Evolutionary conservation across 2,113 vertebrate species (phyloP), one percentile per base, ranked within the genome.

Genomic region (Caretta caretta): DNA sequence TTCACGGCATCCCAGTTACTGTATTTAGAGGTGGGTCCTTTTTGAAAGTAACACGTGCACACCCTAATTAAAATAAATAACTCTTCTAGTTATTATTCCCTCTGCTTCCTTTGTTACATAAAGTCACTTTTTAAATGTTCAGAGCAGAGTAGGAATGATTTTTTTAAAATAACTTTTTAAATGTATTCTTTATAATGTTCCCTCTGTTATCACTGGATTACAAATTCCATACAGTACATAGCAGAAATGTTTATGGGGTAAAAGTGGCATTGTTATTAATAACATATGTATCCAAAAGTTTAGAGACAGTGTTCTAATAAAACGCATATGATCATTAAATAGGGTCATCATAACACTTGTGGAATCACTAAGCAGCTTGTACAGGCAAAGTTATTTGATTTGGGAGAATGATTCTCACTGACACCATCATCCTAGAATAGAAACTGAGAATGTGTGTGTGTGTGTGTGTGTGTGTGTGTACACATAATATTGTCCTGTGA

Each of bases 91-190:
- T 35, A 38, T 69, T 69, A n/a, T 69, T 69, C 35, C 42, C 86
- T 80, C 14, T 3, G 1, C 1, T 81, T 82, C 81, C 54, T 62
- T 62, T 51, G 42, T 49, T 22, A 84, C 38, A 25, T 4, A 79
- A 83, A 42, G 9, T 8, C 31, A 62, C 4, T 91, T 85, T 85
- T 16, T 38, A 3, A 87, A 78, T 62, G 2, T 80, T 10, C 19
- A 72, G 1, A 80, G 49, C 13, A 0, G 0, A 42, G n/a, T 42
- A 27, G 51, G 53, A 25, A 38, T n/a, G 25, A 10, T 42, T 42
- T 54, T 82, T 81, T 56, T 38, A 2, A 42, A 38, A 87, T 48
- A 87, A 69, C 22, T 3, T 0, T 3, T 89, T 72, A 59, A 42
- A 53, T 48, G 3, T 46, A 8, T 83, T 59, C 51, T 87, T 49